phyloP scores from a whole-genome alignment of 2,113 vertebrate species.

The Daubentonia madagascariensis region DNA sequence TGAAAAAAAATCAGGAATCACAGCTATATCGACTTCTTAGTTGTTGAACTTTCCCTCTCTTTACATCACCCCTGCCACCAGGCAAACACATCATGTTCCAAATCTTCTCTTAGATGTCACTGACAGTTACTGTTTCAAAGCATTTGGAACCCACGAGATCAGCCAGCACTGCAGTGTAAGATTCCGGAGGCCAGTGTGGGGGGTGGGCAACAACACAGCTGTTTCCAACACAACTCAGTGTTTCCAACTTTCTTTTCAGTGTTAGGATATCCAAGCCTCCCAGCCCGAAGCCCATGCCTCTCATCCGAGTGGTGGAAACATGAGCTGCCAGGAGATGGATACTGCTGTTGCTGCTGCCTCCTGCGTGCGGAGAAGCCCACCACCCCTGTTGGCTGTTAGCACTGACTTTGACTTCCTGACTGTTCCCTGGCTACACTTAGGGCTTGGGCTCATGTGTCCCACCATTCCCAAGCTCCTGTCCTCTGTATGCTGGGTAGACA shows the following conservation, averaged over 20 bases:
- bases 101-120: neutral
- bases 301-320: constrained; percentile 94
- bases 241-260: constrained; percentile 71
- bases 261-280: constrained; percentile 84
- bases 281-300: constrained; percentile 89
- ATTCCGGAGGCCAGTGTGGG: accelerated
- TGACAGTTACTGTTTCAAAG: neutral
- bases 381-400: neutral
- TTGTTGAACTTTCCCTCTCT: neutral
- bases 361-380: constrained; percentile 38
- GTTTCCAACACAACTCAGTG: neutral
- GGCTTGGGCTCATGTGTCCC: neutral
- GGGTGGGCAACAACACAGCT: accelerated
- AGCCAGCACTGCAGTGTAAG: neutral
- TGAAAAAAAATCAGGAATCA: neutral
- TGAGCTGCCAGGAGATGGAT: constrained; percentile 57
- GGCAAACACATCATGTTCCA: neutral
- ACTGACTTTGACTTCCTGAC: constrained; percentile 31
- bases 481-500: neutral
- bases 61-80: neutral
- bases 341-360: neutral
- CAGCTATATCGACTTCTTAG: neutral
- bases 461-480: neutral
- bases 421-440: constrained; percentile 56
- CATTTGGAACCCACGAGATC: neutral